Evolutionary conservation across 92 coral and sea anemone species (phyloP), one percentile per base, ranked within the genome.

Genomic region (Siderastrea radians): DNA sequence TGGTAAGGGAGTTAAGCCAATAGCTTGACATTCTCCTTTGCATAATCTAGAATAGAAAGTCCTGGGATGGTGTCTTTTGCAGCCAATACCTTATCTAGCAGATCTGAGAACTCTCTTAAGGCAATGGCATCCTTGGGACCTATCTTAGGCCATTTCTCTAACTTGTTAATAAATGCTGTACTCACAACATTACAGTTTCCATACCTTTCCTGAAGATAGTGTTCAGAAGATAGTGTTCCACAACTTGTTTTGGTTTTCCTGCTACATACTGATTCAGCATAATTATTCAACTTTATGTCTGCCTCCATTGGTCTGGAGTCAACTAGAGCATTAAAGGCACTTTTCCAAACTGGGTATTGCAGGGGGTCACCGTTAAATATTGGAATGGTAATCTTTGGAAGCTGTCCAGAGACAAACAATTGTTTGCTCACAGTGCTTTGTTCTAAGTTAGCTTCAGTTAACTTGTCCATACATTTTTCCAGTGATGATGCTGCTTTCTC

Each of bases 281-380:
- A n/a, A n/a, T n/a, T n/a, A 65, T 86, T 90, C 80, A 86, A 70
- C 73, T 90, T 90, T 0, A 84, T 86, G 66, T 90, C 82, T 54
- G 91, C 83, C 62, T 80, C 94, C 87, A 80, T 64, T 19, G 71
- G 72, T 50, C 68, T 86, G 16, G 70, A 26, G 38, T 26, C 38
- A 26, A 26, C 38, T 26, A 26, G 38, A 26, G 38, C 38, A 26
- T 26, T 26, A 26, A 26, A 26, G 38, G 38, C 38, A 26, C 38
- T 26, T 26, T 26, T 26, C 38, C 38, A 26, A 26, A 26, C 38
- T 26, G 38, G 38, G 38, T 26, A 26, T 26, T 26, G 38, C 38
- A 26, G 38, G 38, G n/a, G 38, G 38, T 26, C 38, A 26, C 38
- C 38, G 38, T 26, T 26, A 26, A 26, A 26, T 26, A 26, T 26